These are phyloP conservation scores for Diaphora mendica DNA, from an alignment of 2,888 invertebrate genomes.

Conservation along the genomic window DNA sequence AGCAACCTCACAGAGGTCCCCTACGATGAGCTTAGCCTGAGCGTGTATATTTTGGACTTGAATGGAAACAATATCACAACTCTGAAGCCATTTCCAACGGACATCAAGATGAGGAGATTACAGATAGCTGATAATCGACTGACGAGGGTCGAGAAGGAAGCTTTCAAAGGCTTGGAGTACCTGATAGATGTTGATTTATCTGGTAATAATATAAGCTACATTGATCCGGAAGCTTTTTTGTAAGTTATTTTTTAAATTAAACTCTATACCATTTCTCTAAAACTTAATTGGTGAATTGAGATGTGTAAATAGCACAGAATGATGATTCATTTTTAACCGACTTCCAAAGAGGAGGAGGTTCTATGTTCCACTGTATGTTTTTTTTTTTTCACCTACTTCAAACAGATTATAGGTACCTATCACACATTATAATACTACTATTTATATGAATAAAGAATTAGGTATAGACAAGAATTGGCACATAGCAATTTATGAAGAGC, in stretches of 20 bases:
- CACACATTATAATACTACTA: too few species aligned
- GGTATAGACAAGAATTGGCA: too few species aligned
- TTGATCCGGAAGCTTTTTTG: conserved; percentile 89
- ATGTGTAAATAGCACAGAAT: too few species aligned
- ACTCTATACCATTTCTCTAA: too few species aligned
- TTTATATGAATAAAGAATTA: too few species aligned
- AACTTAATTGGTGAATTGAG: too few species aligned
- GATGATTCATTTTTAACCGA: neutral
- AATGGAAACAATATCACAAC: conserved; percentile 89
- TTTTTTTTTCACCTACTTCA: too few species aligned
- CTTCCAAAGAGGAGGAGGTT: too few species aligned
- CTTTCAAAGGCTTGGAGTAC: conserved; percentile 89
- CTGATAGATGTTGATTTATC: conserved; percentile 90
- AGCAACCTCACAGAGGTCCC: conserved; percentile 90
- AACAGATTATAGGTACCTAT: too few species aligned
- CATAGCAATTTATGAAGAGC: too few species aligned
- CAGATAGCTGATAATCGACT: conserved; percentile 90
- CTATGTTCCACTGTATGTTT: too few species aligned
- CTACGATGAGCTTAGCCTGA: conserved; percentile 89
- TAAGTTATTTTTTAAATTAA: conserved; percentile 68
- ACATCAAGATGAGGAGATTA: conserved; percentile 89
- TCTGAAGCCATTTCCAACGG: conserved; percentile 88
- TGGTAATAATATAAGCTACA: conserved; percentile 87
- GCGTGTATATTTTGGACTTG: conserved; percentile 90
- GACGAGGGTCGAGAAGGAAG: conserved; percentile 86